Percentiles rank a stretch among this genome's conserved stretches.
Conservation (phyloP, 2,113 vertebrate species). For the Mionectes macconnelli region DNA sequence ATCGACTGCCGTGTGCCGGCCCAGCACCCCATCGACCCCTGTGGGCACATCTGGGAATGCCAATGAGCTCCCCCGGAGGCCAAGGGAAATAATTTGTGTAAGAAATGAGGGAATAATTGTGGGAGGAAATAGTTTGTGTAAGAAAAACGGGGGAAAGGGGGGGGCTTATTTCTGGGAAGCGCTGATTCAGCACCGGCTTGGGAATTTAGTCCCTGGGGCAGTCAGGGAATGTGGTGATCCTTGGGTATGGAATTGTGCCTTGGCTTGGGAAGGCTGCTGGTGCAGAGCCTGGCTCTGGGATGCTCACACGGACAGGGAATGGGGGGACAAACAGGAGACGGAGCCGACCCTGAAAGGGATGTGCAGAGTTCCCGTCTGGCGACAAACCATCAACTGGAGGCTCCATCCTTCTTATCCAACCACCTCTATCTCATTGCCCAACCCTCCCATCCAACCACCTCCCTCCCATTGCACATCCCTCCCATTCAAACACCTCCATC, state of each 20-base stretch:
- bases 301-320: background rate
- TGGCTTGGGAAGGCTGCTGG: background rate
- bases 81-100: slow-evolving; percentile 17
- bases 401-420: background rate
- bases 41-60: background rate
- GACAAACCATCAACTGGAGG: background rate
- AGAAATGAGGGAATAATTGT: background rate
- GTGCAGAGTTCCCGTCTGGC: accelerated
- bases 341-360: background rate
- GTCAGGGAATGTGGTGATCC: background rate
- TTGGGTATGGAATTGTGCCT: background rate
- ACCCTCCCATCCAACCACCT: background rate
- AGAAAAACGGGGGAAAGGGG: background rate
- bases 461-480: background rate
- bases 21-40: background rate
- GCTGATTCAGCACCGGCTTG: accelerated
- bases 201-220: background rate
- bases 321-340: background rate
- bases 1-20: background rate
- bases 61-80: background rate
- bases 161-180: background rate
- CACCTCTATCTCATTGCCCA: accelerated
- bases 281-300: background rate
- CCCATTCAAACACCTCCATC: no score
- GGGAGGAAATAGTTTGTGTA: background rate